These are phyloP conservation scores for Talpa occidentalis DNA, from an alignment of 2,113 vertebrate genomes.

Conservation along the genomic window DNA sequence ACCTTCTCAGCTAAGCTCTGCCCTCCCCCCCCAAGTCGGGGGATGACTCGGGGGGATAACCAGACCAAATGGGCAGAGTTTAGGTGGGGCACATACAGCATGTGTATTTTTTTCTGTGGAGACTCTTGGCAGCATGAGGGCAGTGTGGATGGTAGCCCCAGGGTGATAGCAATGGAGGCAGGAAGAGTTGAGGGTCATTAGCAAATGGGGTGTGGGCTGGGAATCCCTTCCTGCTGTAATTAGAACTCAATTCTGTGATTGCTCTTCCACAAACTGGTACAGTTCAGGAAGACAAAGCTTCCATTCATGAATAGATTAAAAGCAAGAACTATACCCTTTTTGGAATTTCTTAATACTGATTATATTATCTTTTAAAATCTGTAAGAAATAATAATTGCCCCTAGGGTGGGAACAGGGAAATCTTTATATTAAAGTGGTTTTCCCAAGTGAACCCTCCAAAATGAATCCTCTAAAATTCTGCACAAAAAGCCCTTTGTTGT, in stretches of 20 bases:
- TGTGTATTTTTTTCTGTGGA: background rate
- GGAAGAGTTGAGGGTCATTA: background rate
- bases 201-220: background rate
- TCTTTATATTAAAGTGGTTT: constrained; percentile 23
- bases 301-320: background rate
- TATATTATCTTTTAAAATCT: background rate
- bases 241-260: background rate
- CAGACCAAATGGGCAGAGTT: background rate
- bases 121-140: background rate
- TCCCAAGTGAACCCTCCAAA: background rate
- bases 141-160: background rate
- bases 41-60: background rate
- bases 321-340: background rate
- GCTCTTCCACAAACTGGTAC: background rate
- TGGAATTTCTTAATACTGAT: background rate
- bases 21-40: background rate
- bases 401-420: constrained; percentile 15
- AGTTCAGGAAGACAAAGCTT: background rate
- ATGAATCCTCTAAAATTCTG: background rate
- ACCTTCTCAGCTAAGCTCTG: background rate
- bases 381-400: background rate
- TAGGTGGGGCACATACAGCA: background rate
- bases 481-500: constrained; percentile 28
- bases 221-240: background rate
- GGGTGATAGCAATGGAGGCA: background rate